Conservation (phyloP, 2,797 vertebrate species). For the Eremophila alpestris region DNA sequence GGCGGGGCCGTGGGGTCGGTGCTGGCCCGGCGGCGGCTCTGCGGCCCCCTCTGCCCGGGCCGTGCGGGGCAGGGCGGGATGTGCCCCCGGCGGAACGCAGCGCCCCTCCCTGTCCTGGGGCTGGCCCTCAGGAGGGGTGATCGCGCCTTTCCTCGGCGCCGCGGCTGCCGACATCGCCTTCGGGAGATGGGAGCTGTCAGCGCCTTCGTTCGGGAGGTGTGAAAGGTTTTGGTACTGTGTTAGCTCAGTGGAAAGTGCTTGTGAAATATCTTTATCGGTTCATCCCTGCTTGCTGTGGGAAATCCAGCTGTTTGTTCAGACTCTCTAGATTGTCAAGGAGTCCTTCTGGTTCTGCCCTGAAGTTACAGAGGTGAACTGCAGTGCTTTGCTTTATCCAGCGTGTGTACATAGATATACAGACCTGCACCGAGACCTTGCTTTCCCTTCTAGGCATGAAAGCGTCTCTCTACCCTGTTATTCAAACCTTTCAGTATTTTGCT, state of each 20-base stretch:
- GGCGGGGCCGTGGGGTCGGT: neutral
- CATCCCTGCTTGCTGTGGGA: neutral
- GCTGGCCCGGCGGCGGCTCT: neutral
- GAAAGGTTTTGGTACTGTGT: neutral
- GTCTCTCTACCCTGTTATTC: neutral
- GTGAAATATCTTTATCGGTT: neutral
- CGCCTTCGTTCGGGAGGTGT: fast-evolving
- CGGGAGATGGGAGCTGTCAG: too few relatives aligned
- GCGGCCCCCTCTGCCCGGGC: too few relatives aligned
- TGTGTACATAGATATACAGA: too few relatives aligned
- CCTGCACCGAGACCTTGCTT: neutral
- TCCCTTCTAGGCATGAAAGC: neutral
- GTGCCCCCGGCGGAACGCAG: neutral
- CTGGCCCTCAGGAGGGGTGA: fast-evolving
- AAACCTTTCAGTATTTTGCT: neutral
- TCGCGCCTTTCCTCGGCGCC: neutral
- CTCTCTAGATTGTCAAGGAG: neutral
- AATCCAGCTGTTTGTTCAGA: neutral
- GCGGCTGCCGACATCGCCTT: fast-evolving
- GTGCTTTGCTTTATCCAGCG: neutral
- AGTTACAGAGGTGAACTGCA: neutral
- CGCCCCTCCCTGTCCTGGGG: fast-evolving
- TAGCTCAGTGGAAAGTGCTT: neutral
- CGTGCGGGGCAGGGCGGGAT: neutral
- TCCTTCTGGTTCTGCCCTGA: neutral